These are phyloP conservation scores for Sarcophaga carnaria DNA, from an alignment of 2,888 invertebrate genomes.

Conservation along the genomic window DNA sequence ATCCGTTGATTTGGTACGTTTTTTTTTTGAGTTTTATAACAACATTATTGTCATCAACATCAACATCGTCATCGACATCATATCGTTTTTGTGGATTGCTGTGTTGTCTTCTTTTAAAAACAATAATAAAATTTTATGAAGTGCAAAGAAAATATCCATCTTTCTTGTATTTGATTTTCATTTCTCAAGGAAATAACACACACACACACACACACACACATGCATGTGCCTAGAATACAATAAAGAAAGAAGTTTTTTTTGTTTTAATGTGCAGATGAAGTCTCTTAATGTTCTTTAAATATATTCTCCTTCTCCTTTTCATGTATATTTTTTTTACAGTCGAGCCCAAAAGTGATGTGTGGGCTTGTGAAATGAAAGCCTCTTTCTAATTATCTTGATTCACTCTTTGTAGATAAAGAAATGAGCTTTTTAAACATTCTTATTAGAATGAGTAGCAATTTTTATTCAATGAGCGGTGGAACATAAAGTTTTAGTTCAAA, in stretches of 20 bases:
- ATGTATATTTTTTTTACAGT: too few relatives aligned
- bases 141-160: conserved; percentile 73
- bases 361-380: too few relatives aligned
- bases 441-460: too few relatives aligned
- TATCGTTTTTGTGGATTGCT: conserved; percentile 24
- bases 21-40: conserved; percentile 16
- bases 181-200: conserved; percentile 32
- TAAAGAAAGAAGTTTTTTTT: conserved; percentile 3
- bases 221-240: conserved; percentile 17
- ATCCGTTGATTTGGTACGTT: neutral
- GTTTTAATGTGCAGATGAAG: conserved; percentile 33
- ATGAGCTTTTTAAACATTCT: too few relatives aligned
- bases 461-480: too few relatives aligned
- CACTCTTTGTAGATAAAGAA: too few relatives aligned
- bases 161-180: conserved; percentile 51
- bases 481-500: too few relatives aligned
- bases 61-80: conserved; percentile 27
- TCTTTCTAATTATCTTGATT: too few relatives aligned
- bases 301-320: conserved; percentile 39
- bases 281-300: conserved; percentile 41
- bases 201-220: neutral
- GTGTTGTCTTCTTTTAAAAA: conserved; percentile 58
- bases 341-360: too few relatives aligned
- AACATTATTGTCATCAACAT: conserved; percentile 40
- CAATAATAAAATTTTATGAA: conserved; percentile 75